Conservation (phyloP, 2,888 invertebrate species). For the Macropis europaea region DNA sequence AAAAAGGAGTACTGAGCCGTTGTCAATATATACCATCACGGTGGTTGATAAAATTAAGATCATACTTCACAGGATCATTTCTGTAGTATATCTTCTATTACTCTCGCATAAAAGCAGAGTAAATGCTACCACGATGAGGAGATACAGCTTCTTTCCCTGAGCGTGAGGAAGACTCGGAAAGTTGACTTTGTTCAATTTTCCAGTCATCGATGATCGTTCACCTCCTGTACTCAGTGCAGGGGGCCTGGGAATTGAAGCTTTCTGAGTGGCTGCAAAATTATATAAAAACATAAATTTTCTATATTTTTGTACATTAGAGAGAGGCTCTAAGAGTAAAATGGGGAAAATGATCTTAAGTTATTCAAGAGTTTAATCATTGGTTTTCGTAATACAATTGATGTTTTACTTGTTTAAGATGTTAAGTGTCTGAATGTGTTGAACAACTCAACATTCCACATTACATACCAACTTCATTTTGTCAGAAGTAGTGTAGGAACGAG, state of each 20-base stretch:
- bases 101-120: conserved; percentile 81
- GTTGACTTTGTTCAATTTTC: conserved; percentile 46
- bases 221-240: conserved; percentile 51
- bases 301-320: too few relatives aligned
- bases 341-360: too few relatives aligned
- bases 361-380: too few relatives aligned
- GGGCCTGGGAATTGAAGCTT: conserved; percentile 62
- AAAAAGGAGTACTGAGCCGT: background rate
- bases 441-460: too few relatives aligned
- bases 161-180: conserved; percentile 69
- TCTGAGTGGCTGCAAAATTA: conserved; percentile 65
- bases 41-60: conserved; percentile 56
- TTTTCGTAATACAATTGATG: too few relatives aligned
- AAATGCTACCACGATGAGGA: conserved; percentile 83
- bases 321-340: too few relatives aligned
- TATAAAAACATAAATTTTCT: conserved; percentile 15
- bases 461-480: too few relatives aligned
- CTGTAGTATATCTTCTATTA: conserved; percentile 84
- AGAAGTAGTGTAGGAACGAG: too few relatives aligned
- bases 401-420: too few relatives aligned
- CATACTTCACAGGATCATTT: conserved; percentile 85
- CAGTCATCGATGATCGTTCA: conserved; percentile 73
- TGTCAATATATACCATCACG: background rate
- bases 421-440: too few relatives aligned
- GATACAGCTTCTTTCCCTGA: conserved; percentile 80